phyloP scores from a whole-genome alignment of 2,113 vertebrate species.

The Brevimyrus niger region DNA sequence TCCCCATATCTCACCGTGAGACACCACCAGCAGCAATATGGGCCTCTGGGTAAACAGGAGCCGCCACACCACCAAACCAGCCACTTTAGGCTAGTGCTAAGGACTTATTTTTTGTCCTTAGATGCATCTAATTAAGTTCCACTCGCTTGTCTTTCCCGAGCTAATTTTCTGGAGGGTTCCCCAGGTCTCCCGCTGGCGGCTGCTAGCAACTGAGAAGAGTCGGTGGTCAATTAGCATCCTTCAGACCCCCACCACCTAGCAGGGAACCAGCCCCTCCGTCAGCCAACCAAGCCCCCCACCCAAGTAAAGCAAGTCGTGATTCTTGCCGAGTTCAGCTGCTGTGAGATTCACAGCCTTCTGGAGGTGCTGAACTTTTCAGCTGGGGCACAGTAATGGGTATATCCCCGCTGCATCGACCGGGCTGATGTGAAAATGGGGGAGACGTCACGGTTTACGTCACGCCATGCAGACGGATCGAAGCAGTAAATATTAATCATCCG shows the following conservation, averaged over 20 bases:
- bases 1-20: neutral
- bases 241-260: neutral
- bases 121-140: conserved; percentile 4
- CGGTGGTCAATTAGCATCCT: neutral
- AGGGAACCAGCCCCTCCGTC: neutral
- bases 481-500: neutral
- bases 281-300: neutral
- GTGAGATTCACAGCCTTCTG: neutral
- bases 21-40: neutral
- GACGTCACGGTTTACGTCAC: neutral
- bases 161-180: neutral
- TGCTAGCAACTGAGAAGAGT: neutral
- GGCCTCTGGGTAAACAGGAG: neutral
- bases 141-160: neutral
- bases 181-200: neutral
- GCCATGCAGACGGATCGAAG: neutral
- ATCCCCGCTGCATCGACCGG: neutral
- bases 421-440: neutral
- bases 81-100: neutral
- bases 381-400: neutral
- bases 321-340: neutral
- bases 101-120: neutral
- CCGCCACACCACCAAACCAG: neutral
- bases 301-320: neutral
- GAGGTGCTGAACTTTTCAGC: neutral